Evolutionary conservation across 2,888 invertebrate genomes (phyloP).

Genomic region (Sisyra terminalis): DNA sequence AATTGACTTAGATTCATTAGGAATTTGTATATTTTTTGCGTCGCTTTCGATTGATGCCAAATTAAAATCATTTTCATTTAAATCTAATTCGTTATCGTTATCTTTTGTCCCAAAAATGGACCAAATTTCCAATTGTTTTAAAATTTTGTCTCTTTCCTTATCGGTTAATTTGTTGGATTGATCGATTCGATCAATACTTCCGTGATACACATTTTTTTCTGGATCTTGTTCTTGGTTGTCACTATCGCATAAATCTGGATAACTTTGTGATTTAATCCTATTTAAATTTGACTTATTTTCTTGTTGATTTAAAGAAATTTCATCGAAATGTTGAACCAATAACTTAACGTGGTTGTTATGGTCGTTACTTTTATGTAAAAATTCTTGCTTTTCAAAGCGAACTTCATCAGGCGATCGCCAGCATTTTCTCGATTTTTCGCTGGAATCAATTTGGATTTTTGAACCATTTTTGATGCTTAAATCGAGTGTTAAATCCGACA

Average conservation of each 20-base stretch:
- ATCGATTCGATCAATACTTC: constrained; percentile 22
- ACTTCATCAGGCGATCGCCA: constrained; percentile 58
- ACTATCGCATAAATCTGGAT: constrained; percentile 19
- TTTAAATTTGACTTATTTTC: background rate
- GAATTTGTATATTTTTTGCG: background rate
- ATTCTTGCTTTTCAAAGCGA: constrained; percentile 33
- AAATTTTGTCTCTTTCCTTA: constrained; percentile 24
- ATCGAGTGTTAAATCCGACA: constrained; percentile 4
- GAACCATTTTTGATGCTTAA: constrained; percentile 21
- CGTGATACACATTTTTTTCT: constrained; percentile 19
- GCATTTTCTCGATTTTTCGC: constrained; percentile 29
- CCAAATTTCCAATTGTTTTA: constrained; percentile 26
- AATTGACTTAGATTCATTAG: too few relatives aligned
- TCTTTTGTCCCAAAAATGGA: constrained; percentile 23
- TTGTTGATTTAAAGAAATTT: constrained; percentile 11
- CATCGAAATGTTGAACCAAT: constrained; percentile 49
- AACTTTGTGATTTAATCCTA: constrained; percentile 15
- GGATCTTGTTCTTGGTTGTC: constrained; percentile 12
- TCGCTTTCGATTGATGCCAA: background rate
- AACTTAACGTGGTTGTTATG: constrained; percentile 37
- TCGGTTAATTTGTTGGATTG: constrained; percentile 21
- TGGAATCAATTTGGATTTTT: constrained; percentile 16
- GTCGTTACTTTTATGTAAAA: background rate
- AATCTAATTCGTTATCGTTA: background rate
- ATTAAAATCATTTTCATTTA: background rate